phyloP scores from a whole-genome alignment of 2,888 invertebrate species.

The Drosophila diplacantha region DNA sequence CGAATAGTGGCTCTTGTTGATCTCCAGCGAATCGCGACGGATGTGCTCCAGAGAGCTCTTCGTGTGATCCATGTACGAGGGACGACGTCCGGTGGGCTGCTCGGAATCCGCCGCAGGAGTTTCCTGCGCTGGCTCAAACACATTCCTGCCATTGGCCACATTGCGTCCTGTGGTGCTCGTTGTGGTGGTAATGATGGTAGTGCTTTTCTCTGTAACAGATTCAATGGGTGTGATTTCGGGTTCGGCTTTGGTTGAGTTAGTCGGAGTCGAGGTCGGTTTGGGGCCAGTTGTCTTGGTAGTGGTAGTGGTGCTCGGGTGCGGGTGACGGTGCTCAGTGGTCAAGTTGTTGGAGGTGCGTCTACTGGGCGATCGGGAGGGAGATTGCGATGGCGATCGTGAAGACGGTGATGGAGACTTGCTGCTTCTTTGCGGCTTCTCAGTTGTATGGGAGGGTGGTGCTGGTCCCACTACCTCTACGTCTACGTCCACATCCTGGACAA shows the following conservation, averaged over 20 bases:
- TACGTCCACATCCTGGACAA: constrained; percentile 49
- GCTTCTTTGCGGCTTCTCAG: constrained; percentile 4
- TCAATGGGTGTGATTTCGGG: constrained; percentile 62
- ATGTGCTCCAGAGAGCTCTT: constrained; percentile 77
- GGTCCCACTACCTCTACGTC: constrained; percentile 46
- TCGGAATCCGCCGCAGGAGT: constrained; percentile 15
- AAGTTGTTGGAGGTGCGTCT: constrained; percentile 46
- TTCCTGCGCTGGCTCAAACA: constrained; percentile 65
- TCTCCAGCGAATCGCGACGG: constrained; percentile 75
- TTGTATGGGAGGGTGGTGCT: constrained; percentile 21
- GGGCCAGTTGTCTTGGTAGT: constrained; percentile 29
- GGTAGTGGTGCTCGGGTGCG: constrained; percentile 43
- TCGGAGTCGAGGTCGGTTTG: constrained; percentile 49
- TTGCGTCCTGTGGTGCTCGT: constrained; percentile 55
- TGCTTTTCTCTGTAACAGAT: constrained; percentile 64
- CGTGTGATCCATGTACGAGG: constrained; percentile 78
- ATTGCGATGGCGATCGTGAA: constrained; percentile 20
- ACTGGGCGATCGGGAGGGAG: constrained; percentile 39
- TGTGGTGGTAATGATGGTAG: constrained; percentile 31
- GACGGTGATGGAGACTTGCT: constrained; percentile 12
- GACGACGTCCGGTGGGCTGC: constrained; percentile 54
- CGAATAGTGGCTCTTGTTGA: constrained; percentile 73
- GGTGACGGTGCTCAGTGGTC: constrained; percentile 62
- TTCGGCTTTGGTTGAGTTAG: constrained; percentile 53
- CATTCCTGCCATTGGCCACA: constrained; percentile 72